Conservation (phyloP, 2,113 vertebrate genomes). For the Hymenochirus boettgeri region DNA sequence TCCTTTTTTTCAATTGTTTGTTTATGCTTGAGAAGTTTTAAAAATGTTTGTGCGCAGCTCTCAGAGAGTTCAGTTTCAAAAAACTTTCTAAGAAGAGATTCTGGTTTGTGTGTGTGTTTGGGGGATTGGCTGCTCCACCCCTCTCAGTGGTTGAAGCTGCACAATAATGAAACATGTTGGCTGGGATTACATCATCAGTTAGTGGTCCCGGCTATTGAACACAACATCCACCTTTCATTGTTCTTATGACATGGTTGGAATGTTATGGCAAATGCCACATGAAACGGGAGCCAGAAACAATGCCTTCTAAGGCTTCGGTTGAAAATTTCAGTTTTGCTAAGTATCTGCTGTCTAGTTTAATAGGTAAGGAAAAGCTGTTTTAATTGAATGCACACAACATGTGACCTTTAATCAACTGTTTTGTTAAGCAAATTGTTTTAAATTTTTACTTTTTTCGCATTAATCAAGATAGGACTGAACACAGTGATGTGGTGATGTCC, state of each 20-base stretch:
- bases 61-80: neutral
- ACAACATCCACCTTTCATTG: constrained; percentile 75
- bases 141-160: constrained; percentile 58
- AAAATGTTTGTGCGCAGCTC: too few relatives aligned
- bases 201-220: constrained; percentile 61
- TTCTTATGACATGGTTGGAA: constrained; percentile 69
- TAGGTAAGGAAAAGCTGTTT: constrained; percentile 62
- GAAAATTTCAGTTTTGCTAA: constrained; percentile 43
- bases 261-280: constrained; percentile 60
- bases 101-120: constrained; percentile 1
- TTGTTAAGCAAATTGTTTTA: constrained; percentile 1
- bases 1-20: too few relatives aligned
- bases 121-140: constrained; percentile 55
- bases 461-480: neutral
- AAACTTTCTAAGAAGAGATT: neutral
- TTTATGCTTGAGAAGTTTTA: too few relatives aligned
- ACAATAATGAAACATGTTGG: constrained; percentile 66
- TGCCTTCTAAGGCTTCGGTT: constrained; percentile 44
- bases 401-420: constrained; percentile 19
- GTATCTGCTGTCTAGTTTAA: too few relatives aligned
- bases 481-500: too few relatives aligned
- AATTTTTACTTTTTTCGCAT: neutral
- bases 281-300: constrained; percentile 46
- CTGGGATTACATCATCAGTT: constrained; percentile 69
- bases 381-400: constrained; percentile 38